Conservation (phyloP, 2,888 invertebrate genomes). For the Pseudoips prasinana region DNA sequence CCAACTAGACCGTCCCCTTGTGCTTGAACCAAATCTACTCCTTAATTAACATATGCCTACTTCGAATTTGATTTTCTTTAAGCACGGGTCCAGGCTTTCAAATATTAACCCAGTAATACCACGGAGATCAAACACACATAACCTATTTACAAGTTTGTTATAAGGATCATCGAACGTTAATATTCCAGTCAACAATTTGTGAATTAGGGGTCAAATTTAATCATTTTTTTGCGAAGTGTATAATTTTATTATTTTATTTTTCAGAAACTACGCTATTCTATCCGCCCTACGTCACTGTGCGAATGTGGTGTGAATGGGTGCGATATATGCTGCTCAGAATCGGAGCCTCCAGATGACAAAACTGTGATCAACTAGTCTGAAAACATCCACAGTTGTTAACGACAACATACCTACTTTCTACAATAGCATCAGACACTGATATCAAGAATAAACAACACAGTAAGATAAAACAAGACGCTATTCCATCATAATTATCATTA, state of each 20-base stretch:
- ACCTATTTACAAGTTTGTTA: no score
- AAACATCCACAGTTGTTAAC: constrained; percentile 26
- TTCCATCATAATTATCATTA: constrained; percentile 61
- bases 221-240: no score
- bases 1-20: no score
- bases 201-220: no score
- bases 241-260: constrained; percentile 32
- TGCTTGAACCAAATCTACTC: no score
- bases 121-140: no score
- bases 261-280: constrained; percentile 89
- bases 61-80: no score
- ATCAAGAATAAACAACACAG: constrained; percentile 58
- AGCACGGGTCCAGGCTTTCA: no score
- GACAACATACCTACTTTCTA: constrained; percentile 26
- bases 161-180: no score
- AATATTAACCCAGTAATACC: no score
- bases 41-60: no score
- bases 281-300: constrained; percentile 87
- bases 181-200: no score
- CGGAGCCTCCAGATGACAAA: constrained; percentile 70
- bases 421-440: constrained; percentile 38
- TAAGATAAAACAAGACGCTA: constrained; percentile 52
- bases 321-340: constrained; percentile 80
- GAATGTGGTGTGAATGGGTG: constrained; percentile 91
- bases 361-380: constrained; percentile 65